These are phyloP conservation scores for Leucoptera coffeella DNA, from an alignment of 2,888 invertebrate genomes.

Conservation along the genomic window DNA sequence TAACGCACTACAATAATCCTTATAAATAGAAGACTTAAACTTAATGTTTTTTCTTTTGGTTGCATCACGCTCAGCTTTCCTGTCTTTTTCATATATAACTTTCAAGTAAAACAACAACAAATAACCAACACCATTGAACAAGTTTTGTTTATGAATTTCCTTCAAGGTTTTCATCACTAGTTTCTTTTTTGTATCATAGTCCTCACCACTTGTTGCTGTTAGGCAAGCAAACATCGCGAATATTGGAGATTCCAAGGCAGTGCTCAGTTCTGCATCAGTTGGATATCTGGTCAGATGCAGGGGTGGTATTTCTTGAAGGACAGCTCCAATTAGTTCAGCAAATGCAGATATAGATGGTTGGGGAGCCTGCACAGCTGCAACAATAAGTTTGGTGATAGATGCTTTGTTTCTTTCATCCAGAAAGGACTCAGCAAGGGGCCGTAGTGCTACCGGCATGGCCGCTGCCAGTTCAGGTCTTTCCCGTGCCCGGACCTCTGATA, in stretches of 20 bases:
- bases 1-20: slow-evolving; percentile 76
- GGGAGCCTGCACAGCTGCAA: slow-evolving; percentile 22
- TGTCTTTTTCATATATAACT: slow-evolving; percentile 58
- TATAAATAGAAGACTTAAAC: slow-evolving; percentile 81
- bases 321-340: slow-evolving; percentile 37
- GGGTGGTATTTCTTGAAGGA: slow-evolving; percentile 43
- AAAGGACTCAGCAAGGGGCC: slow-evolving; percentile 38
- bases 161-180: slow-evolving; percentile 73
- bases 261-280: slow-evolving; percentile 52
- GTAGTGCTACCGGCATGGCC: slow-evolving; percentile 31
- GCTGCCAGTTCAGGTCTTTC: slow-evolving; percentile 54
- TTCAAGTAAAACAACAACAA: slow-evolving; percentile 85
- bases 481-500: slow-evolving; percentile 69
- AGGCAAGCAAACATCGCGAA: slow-evolving; percentile 85
- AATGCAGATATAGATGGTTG: slow-evolving; percentile 33
- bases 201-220: slow-evolving; percentile 56
- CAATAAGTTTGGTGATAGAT: slow-evolving; percentile 29
- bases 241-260: slow-evolving; percentile 69
- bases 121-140: slow-evolving; percentile 74
- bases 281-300: slow-evolving; percentile 42
- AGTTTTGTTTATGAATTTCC: slow-evolving; percentile 64
- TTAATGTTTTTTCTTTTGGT: slow-evolving; percentile 54
- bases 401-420: slow-evolving; percentile 32
- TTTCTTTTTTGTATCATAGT: slow-evolving; percentile 73
- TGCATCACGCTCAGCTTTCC: slow-evolving; percentile 33